Percentiles rank a stretch among this genome's conserved stretches.
Conservation (phyloP, 2,113 vertebrate species). For the Sterrhoptilus dennistouni region DNA sequence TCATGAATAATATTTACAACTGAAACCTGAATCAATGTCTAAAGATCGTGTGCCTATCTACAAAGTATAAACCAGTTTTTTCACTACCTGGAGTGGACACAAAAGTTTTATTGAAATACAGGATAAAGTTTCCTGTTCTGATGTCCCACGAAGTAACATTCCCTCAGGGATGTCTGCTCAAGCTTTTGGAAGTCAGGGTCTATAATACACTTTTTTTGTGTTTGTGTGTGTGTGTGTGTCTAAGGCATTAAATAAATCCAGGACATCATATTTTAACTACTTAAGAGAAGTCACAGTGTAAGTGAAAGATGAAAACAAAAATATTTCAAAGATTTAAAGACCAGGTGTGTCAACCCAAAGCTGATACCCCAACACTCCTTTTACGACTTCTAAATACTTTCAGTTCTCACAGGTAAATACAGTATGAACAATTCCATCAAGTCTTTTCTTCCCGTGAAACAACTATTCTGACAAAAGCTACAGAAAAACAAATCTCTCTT, state of each 20-base stretch:
- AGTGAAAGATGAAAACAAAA: background rate
- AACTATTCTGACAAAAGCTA: background rate
- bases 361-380: background rate
- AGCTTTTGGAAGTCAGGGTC: background rate
- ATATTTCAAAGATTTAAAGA: background rate
- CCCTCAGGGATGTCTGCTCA: background rate
- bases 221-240: background rate
- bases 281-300: background rate
- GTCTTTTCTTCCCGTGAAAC: background rate
- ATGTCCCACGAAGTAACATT: background rate
- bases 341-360: background rate
- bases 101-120: background rate
- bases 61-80: background rate
- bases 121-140: background rate
- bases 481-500: background rate
- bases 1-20: background rate
- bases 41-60: background rate
- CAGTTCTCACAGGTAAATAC: background rate
- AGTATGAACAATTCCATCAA: background rate
- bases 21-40: background rate
- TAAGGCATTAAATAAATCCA: background rate
- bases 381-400: background rate
- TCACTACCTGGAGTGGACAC: background rate
- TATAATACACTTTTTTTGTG: accelerated
- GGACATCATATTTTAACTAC: background rate